Percentiles rank a stretch among this genome's conserved stretches.
These are phyloP conservation scores for Campoplex capitator DNA, from an alignment of 2,888 invertebrate genomes.

Conservation along the genomic window DNA sequence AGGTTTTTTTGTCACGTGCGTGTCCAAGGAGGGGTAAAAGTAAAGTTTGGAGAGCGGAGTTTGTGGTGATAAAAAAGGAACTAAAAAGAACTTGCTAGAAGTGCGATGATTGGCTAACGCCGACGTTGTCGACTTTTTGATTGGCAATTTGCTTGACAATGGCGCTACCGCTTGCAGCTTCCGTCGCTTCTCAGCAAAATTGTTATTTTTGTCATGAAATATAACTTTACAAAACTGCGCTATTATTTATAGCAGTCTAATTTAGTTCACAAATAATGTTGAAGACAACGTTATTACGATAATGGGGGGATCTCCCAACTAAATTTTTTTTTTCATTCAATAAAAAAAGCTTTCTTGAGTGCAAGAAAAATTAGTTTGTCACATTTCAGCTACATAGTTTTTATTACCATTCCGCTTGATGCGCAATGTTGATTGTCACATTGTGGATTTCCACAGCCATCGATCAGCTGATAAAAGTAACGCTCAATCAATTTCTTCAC, in stretches of 20 bases:
- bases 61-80: not conserved
- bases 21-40: not conserved
- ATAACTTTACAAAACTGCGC: not conserved
- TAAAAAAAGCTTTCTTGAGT: not conserved
- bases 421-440: constrained; percentile 96
- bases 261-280: not conserved
- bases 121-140: not conserved
- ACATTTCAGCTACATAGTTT: not conserved
- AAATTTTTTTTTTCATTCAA: not conserved
- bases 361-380: not conserved
- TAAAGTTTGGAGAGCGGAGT: not conserved
- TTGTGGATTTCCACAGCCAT: constrained; percentile 95
- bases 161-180: not conserved
- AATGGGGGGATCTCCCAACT: not conserved
- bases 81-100: not conserved
- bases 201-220: not conserved
- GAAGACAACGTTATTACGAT: not conserved
- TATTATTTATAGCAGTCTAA: not conserved
- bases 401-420: constrained; percentile 92
- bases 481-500: constrained; percentile 93
- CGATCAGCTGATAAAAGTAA: constrained; percentile 96
- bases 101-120: not conserved
- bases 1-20: not conserved
- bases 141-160: not conserved
- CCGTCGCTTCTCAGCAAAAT: not conserved